Percentiles rank a stretch among this genome's conserved stretches.
phyloP scores from a whole-genome alignment of 2,888 invertebrate genomes.

The Scaptomyza polygonia region DNA sequence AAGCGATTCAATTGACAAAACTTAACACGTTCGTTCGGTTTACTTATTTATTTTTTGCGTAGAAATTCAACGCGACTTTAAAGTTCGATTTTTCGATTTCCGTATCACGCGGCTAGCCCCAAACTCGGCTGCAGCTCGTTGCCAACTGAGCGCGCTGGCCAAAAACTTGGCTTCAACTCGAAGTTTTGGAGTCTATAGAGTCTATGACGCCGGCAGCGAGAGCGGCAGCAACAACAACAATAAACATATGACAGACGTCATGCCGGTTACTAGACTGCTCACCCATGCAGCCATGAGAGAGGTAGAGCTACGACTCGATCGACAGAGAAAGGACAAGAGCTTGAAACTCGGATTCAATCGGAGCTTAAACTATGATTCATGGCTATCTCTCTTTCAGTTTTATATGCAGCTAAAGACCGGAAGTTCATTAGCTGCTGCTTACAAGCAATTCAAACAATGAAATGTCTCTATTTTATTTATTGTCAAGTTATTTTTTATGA shows the following conservation, averaged over 20 bases:
- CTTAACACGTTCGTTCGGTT: conserved; percentile 65
- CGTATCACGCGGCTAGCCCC: conserved; percentile 70
- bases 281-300: conserved; percentile 1
- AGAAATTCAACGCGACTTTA: conserved; percentile 46
- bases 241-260: conserved; percentile 32
- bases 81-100: conserved; percentile 26
- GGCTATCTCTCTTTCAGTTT: no score
- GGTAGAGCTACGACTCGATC: conserved; percentile 1
- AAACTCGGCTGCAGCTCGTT: conserved; percentile 73
- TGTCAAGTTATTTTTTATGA: conserved; percentile 60
- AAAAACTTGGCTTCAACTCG: conserved; percentile 43
- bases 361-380: conserved; percentile 44
- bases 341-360: background rate
- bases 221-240: conserved; percentile 13
- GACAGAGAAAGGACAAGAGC: background rate
- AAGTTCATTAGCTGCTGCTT: conserved; percentile 57
- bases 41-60: no score
- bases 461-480: conserved; percentile 63
- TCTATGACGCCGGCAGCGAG: conserved; percentile 40
- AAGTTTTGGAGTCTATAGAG: conserved; percentile 15
- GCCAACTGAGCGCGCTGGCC: conserved; percentile 64
- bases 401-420: conserved; percentile 57
- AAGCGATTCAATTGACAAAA: conserved; percentile 43
- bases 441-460: conserved; percentile 49
- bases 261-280: conserved; percentile 43